Evolutionary conservation across 2,888 invertebrate species (phyloP), one percentile per base, ranked within the genome.

Genomic region (Xestia c-nigrum): DNA sequence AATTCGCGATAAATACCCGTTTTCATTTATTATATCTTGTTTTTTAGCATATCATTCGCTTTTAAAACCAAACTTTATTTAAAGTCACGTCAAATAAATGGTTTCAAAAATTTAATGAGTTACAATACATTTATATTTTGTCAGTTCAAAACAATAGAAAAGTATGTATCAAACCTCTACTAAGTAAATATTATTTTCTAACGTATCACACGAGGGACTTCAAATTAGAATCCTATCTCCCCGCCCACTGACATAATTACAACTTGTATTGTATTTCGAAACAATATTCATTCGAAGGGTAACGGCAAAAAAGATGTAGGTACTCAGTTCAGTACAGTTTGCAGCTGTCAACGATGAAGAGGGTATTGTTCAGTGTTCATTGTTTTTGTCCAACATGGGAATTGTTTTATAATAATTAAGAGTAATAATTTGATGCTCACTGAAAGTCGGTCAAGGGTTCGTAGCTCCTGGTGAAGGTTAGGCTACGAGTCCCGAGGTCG

Each of bases 271-370:
- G 50, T 81, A 74, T 76, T 76, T 84, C 55, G 74, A 76, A 84
- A 74, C 61, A 64, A 74, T 78, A 81, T 83, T 84, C 77, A 74
- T 74, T 61, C 65, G 64, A 82, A 68, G 72, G 83, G 75, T 61
- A 19, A 47, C 40, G 19, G 57, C 63, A 85, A 82, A 85, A 84
- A 82, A 57, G 5, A 64, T 70, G 40, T 70, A 21, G 14, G 31
- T 55, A 40, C 38, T 66, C 43, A n/a, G 31, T 72, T 69, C 31
- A 70, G 78, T 64, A 70, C 68, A 81, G 65, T 81, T 75, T 64
- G 61, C 66, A 63, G 47, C 76, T 85, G 83, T 81, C 88, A 81
- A 71, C 79, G 19, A 9, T 85, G 83, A 84, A 72, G 72, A 87
- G 88, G 88, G 88, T 85, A 50, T 40, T 74, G 61, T 74, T 66